Conservation (phyloP, 2,113 vertebrate genomes). For the Datnioides undecimradiatus region DNA sequence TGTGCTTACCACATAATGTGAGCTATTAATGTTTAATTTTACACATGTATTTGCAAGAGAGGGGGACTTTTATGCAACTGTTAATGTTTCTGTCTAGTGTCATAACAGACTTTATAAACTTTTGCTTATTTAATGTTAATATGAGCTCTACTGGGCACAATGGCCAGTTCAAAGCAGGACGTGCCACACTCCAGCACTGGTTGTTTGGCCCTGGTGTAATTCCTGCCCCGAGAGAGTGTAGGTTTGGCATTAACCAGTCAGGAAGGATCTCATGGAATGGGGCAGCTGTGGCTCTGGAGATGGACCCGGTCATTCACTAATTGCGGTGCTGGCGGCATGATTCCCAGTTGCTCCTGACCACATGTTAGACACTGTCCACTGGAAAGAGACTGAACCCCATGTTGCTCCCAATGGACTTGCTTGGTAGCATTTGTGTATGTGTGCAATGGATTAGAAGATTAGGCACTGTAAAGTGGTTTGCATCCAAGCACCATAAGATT, state of each 20-base stretch:
- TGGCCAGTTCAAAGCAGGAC: too few species aligned
- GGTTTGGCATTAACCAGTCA: background rate
- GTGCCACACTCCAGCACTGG: too few species aligned
- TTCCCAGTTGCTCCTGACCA: background rate
- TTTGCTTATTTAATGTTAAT: too few species aligned
- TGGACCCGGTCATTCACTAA: background rate
- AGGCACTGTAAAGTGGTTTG: background rate
- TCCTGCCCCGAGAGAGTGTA: background rate
- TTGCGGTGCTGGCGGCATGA: background rate
- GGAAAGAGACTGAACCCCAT: background rate
- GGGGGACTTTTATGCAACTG: too few species aligned
- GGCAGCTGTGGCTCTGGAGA: background rate
- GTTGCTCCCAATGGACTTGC: background rate
- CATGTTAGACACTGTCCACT: background rate
- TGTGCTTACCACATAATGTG: too few species aligned
- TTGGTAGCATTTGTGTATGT: background rate
- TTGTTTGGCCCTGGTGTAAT: too few species aligned
- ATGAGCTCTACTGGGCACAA: too few species aligned
- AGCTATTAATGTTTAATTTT: too few species aligned
- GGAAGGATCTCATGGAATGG: background rate
- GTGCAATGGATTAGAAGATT: background rate
- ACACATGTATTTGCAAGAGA: too few species aligned
- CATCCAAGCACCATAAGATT: background rate
- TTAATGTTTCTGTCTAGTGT: too few species aligned
- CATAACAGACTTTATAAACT: too few species aligned